Percentiles rank a stretch among this genome's conserved stretches.
Evolutionary conservation across 2,888 invertebrate species (phyloP).

Genomic region (Drosophila rellima): DNA sequence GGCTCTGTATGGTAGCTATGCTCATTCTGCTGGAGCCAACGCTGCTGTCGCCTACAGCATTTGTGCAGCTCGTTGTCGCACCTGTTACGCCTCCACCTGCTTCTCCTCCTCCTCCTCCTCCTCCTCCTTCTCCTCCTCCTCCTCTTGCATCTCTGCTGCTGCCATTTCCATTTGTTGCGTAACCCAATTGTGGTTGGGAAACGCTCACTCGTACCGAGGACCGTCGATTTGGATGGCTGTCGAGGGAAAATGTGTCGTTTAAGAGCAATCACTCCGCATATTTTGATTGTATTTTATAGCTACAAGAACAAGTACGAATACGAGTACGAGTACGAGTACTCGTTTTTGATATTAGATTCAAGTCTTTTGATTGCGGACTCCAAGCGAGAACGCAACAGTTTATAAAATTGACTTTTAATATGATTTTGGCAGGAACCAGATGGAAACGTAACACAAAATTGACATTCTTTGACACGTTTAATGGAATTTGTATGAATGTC

Average conservation of each 20-base stretch:
- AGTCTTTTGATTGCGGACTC: slow-evolving; percentile 55
- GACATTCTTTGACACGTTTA: too few relatives aligned
- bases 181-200: slow-evolving; percentile 85
- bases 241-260: slow-evolving; percentile 10
- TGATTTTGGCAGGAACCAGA: slow-evolving; percentile 24
- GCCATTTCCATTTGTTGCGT: slow-evolving; percentile 87
- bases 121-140: slow-evolving; percentile 34
- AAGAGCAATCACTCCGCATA: slow-evolving; percentile 23
- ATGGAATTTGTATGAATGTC: not conserved
- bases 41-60: slow-evolving; percentile 85
- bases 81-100: slow-evolving; percentile 41
- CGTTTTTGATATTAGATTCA: slow-evolving; percentile 63
- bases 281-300: slow-evolving; percentile 57
- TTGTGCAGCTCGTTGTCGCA: slow-evolving; percentile 64
- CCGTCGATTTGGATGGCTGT: slow-evolving; percentile 82
- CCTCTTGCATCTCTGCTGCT: slow-evolving; percentile 33
- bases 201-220: slow-evolving; percentile 81
- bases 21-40: slow-evolving; percentile 45
- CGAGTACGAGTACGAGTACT: not conserved
- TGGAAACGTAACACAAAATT: slow-evolving; percentile 23
- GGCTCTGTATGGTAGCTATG: slow-evolving; percentile 62
- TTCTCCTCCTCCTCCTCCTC: slow-evolving; percentile 18
- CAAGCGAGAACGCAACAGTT: slow-evolving; percentile 52
- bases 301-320: slow-evolving; percentile 7
- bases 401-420: slow-evolving; percentile 70